A percentile compares a stretch with the other conserved stretches of the same genome.
phyloP scores from a whole-genome alignment of 2,113 vertebrate species.

The Eudorcas thomsonii region DNA sequence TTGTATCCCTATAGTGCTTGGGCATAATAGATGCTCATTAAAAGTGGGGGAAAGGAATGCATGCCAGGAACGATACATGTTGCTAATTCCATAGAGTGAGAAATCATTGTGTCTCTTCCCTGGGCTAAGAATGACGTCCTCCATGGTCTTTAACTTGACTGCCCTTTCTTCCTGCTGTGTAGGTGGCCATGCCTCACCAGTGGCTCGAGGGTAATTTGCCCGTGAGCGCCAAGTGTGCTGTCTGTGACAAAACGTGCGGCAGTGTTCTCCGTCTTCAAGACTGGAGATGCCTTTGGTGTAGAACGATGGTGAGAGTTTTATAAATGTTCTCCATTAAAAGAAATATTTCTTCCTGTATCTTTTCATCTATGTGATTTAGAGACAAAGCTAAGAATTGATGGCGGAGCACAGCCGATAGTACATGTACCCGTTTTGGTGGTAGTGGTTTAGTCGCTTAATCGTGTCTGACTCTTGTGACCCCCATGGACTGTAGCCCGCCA shows the following conservation, averaged over 20 bases:
- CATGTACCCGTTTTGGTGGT: fast-evolving
- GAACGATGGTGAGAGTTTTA: slow-evolving; percentile 90
- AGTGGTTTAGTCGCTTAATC: background rate
- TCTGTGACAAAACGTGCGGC: slow-evolving; percentile 98
- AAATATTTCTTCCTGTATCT: background rate
- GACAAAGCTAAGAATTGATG: background rate
- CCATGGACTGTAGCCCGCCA: background rate
- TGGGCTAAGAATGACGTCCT: background rate
- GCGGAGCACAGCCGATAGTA: background rate
- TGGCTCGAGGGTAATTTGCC: slow-evolving; percentile 98
- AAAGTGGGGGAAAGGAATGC: background rate
- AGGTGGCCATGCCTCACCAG: slow-evolving; percentile 99
- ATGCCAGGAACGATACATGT: fast-evolving
- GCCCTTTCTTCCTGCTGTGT: slow-evolving; percentile 3
- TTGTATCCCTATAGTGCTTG: background rate
- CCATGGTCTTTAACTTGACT: background rate
- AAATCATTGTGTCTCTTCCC: fast-evolving
- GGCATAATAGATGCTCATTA: background rate
- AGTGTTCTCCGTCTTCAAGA: slow-evolving; percentile 97
- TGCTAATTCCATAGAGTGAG: background rate
- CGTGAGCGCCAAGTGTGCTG: slow-evolving; percentile 96
- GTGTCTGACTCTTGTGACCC: background rate
- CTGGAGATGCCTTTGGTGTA: slow-evolving; percentile 99
- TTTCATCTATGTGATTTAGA: background rate
- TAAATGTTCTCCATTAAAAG: background rate